Evolutionary conservation across 2,797 vertebrate species (phyloP).

Genomic region (Paguma larvata): DNA sequence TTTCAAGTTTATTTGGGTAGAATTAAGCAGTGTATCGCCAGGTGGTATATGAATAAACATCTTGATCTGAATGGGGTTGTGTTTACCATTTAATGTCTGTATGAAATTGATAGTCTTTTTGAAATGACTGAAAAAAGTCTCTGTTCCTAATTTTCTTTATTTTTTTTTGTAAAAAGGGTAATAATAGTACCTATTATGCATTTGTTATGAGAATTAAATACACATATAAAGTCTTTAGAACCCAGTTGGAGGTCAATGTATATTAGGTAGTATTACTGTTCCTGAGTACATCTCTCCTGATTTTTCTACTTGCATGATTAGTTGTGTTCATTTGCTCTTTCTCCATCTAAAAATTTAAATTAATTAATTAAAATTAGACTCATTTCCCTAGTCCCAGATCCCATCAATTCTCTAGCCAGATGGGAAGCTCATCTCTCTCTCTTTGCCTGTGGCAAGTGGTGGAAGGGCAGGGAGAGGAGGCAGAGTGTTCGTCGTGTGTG

Average conservation of each 20-base stretch:
- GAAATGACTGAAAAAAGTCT: slow-evolving; percentile 10
- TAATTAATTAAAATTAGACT: background rate
- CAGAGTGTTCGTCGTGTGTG: background rate
- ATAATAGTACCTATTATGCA: background rate
- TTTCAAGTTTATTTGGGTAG: slow-evolving; percentile 47
- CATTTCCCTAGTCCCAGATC: background rate
- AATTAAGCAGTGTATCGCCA: background rate
- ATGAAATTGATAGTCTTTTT: background rate
- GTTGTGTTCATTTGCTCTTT: background rate
- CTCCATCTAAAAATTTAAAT: background rate
- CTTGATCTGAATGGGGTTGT: background rate
- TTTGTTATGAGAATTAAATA: slow-evolving; percentile 53
- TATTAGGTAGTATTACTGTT: background rate
- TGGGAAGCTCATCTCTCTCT: background rate
- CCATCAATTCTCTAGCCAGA: background rate
- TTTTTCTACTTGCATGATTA: slow-evolving; percentile 37
- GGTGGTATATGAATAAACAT: background rate
- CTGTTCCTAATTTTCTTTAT: background rate
- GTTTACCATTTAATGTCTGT: background rate
- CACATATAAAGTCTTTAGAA: background rate
- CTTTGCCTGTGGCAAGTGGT: background rate
- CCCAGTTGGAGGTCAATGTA: background rate
- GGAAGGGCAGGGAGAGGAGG: rapidly evolving
- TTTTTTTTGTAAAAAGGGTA: background rate
- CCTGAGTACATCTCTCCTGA: background rate